Evolutionary conservation across 2,888 invertebrate genomes (phyloP).

Genomic region (Cyaniris semiargus): DNA sequence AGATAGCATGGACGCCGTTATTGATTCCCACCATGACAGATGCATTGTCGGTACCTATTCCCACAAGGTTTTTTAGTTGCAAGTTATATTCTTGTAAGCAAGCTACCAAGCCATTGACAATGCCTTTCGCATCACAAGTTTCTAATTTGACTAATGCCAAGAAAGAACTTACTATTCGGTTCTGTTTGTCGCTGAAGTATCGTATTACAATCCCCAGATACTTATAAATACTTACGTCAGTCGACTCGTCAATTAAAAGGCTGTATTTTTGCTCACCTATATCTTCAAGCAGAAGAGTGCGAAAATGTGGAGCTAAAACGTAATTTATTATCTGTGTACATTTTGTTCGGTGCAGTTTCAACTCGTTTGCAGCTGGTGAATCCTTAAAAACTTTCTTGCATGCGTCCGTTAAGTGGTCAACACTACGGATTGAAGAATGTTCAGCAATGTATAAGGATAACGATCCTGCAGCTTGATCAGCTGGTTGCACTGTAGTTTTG

Average conservation of each 20-base stretch:
- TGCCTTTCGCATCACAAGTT: too few species aligned
- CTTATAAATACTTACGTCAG: slow-evolving; percentile 33
- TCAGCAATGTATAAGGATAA: slow-evolving; percentile 36
- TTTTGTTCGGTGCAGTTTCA: slow-evolving; percentile 39
- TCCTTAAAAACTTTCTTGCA: slow-evolving; percentile 31
- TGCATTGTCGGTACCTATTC: slow-evolving; percentile 48
- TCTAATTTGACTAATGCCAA: too few species aligned
- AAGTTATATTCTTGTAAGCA: slow-evolving; percentile 32
- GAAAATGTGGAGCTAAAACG: slow-evolving; percentile 39
- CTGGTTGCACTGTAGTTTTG: slow-evolving; percentile 27
- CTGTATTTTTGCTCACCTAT: slow-evolving; percentile 36
- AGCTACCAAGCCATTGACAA: slow-evolving; percentile 29
- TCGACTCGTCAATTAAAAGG: slow-evolving; percentile 35
- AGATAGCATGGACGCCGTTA: slow-evolving; percentile 42
- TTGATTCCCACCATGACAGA: slow-evolving; percentile 46
- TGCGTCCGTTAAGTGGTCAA: slow-evolving; percentile 34
- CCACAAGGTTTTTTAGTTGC: too few species aligned
- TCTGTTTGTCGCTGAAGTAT: slow-evolving; percentile 16
- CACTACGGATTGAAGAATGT: slow-evolving; percentile 32
- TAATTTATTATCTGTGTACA: slow-evolving; percentile 39
- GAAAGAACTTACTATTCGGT: too few species aligned
- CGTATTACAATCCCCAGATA: slow-evolving; percentile 35
- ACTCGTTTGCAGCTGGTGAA: slow-evolving; percentile 32
- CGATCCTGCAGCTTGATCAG: slow-evolving; percentile 34
- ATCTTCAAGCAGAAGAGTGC: slow-evolving; percentile 33